Evolutionary conservation across 2,888 invertebrate species (phyloP), one percentile per base, ranked within the genome.

Genomic region (Chymomyza fuscimana): DNA sequence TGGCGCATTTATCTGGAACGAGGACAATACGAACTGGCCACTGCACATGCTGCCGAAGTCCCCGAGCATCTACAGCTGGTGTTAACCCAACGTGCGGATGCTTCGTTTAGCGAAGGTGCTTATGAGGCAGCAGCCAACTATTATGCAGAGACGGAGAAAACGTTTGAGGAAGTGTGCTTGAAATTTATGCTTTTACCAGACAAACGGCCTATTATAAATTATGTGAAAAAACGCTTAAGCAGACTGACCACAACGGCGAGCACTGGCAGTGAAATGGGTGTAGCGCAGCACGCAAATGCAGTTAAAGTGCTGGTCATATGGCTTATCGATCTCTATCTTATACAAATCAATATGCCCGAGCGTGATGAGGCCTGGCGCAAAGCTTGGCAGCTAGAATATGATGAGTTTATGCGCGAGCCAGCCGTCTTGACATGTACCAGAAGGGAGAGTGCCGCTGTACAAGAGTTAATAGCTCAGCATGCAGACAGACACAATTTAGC

Each of bases 221-320:
- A 97, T 89, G 93, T 99, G n/a, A 93, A 94, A 67, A 95, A 94
- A 91, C 97, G 98, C 91, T 92, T 99, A 65, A 95, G 95, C 25
- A 94, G 94, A 36, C 90, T 97, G 15, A 79, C 79, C 2, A 73
- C 70, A 9, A 65, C 16, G 7, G 15, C 15, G 25, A 25, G 56
- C 12, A 15, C 22, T 51, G 40, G 65, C 54, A 6, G 12, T 25
- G 6, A 65, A 52, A 1, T 32, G 10, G 94, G 93, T 46, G 72
- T 79, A 4, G 94, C 94, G 81, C 97, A 98, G 78, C 70, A 76
- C 16, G 96, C 95, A 88, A 97, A 98, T 0, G 96, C 98, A 87
- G 95, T 96, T 63, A 97, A 98, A 0, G 97, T 98, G 94, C 93
- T 99, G 51, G 96, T 98, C 0, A 94, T 98, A 67, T 99, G 99